phyloP scores from a whole-genome alignment of 2,888 invertebrate species.

The Brenthis ino region DNA sequence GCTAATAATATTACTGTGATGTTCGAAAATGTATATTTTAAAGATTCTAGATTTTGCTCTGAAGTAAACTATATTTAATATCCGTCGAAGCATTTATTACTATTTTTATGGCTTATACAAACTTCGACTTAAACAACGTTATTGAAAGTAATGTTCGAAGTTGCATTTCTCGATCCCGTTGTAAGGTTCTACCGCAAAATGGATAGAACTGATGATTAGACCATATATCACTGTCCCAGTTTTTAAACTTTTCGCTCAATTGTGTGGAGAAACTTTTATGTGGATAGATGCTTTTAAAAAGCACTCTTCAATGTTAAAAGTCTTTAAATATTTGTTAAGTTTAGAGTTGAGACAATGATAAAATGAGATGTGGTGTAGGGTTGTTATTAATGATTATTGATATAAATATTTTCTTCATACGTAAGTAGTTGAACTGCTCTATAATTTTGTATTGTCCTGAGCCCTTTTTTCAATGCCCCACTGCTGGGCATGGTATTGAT shows the following conservation, averaged over 20 bases:
- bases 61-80: neutral
- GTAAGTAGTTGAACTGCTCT: too few relatives aligned
- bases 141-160: constrained; percentile 19
- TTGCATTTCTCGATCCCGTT: constrained; percentile 18
- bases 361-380: too few relatives aligned
- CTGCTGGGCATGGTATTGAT: too few relatives aligned
- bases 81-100: constrained; percentile 10
- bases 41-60: neutral
- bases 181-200: constrained; percentile 1
- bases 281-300: neutral
- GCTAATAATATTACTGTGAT: neutral
- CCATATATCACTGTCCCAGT: constrained; percentile 5
- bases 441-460: too few relatives aligned
- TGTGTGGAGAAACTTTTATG: constrained; percentile 1
- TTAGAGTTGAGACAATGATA: too few relatives aligned
- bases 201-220: constrained; percentile 2
- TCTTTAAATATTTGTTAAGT: too few relatives aligned
- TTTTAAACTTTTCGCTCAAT: constrained; percentile 3
- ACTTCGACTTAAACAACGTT: constrained; percentile 12
- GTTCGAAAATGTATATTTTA: neutral
- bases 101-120: constrained; percentile 19
- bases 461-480: too few relatives aligned
- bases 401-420: too few relatives aligned
- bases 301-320: too few relatives aligned
- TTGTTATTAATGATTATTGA: too few relatives aligned